Base-by-base conservation (phyloP, 2,888 invertebrate species). In the Lamellibrachia columna region DNA sequence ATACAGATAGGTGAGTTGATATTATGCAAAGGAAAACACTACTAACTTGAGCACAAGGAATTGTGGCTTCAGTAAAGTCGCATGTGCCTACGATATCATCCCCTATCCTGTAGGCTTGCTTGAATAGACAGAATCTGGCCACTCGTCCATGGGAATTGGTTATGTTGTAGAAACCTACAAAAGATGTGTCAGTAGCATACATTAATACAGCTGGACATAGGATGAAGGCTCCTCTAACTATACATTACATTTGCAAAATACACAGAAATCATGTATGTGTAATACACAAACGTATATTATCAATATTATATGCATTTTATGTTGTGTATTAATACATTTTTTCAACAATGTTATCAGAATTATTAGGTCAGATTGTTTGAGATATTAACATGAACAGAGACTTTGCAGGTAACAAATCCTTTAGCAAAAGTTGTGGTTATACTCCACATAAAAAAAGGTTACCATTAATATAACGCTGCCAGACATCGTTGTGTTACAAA, bases 11-110 rank as follows among this genome's bases (percentile, higher is more conserved):
- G 1, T 40, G 40, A 40, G 40, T 40, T 40, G 40, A 40, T 40
- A 40, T 40, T 40, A 40, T 40, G 40, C 15, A 75, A 75, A 55
- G 55, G 8, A 55, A 75, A n/a, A 3, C 15, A 22, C 75, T 6
- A 75, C 75, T 75, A 15, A 75, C 75, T 75, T 97, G 96, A 95
- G 99, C 98, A 96, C 99, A 99, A 55, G 98, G 98, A 6, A 99
- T 98, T 93, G 98, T 98, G 3, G 98, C 98, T 93, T 98, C 98
- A 2, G 98, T 98, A 96, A 99, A 99, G 96, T 99, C 99, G 96
- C 99, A 98, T 9, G 99, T 98, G 22, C 99, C 99, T 93, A 99
- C 98, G 95, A 99, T 98, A 95, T 99, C 99, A 97, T 99, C 99
- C 15, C 99, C 99, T 4, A 99, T 97, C 96, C 99, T 99, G 96